Base-by-base conservation (phyloP, 1,140 invertebrate species). In the Antheraea mylitta region DNA sequence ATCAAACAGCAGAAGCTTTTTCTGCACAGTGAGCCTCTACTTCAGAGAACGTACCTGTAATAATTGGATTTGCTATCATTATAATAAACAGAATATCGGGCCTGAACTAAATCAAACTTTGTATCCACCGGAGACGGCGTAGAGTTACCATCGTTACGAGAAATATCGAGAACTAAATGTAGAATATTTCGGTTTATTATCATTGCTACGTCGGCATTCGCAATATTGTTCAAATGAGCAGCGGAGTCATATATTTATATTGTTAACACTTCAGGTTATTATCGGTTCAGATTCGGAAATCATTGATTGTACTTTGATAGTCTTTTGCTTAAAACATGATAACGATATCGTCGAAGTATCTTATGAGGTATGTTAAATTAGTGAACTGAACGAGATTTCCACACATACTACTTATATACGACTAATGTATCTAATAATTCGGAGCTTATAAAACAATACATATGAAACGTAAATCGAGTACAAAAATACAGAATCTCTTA, bases 61-160 rank as follows among this genome's bases (percentile, higher is more conserved):
- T 86, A 88, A 90, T 87, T 87, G 80, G 85, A 81, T 86, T 82
- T 79, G 79, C 80, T 84, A 86, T 75, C 81, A 79, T 80, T 82
- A 80, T 80, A 77, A 80, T 80, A 85, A 84, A 74, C 81, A 80
- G 82, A 87, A 87, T 86, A 85, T 84, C 86, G 80, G 82, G 80
- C 84, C 83, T 86, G 77, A 90, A 87, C 85, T 85, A 82, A 86
- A 89, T 90, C 85, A 90, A 90, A 90, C 78, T 89, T 89, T 86
- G 81, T 81, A 80, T 88, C 87, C 87, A 74, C 64, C 74, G 81
- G 85, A 86, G 75, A 75, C 68, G 64, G 67, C 75, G 73, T 62
- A 76, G 70, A 70, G 72, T 71, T 74, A 69, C 67, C 72, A 75
- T 78, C 71, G 76, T 81, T 80, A 76, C 71, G 58, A 67, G 48